Evolutionary conservation across 1,140 invertebrate species (phyloP), one percentile per base, ranked within the genome.

Genomic region (Melanaphis sacchari): DNA sequence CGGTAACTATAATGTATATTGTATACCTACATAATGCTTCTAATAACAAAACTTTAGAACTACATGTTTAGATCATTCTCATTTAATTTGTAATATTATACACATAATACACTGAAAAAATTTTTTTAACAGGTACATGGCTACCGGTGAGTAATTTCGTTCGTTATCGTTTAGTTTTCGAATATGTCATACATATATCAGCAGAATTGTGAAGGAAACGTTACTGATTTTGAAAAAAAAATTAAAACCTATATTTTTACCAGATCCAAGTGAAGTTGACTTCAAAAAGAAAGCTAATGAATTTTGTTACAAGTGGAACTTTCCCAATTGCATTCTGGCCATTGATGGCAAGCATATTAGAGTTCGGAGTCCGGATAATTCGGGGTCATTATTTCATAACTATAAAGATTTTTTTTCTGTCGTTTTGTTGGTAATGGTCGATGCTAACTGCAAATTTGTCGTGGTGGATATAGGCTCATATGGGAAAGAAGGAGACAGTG

Each of bases 401-500:
- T n/a, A n/a, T n/a, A n/a, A n/a, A n/a, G n/a, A n/a, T n/a, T n/a
- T n/a, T n/a, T n/a, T n/a, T n/a, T n/a, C n/a, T n/a, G n/a, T n/a
- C n/a, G n/a, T n/a, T n/a, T n/a, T 59, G 26, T 31, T 59, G 22
- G 54, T 24, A 26, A 59, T 59, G 24, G 54, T 59, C 26, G 54
- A 59, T 59, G 54, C 26, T 26, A 59, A 59, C 26, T 76, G 31
- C 7, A 76, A 76, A 76, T 76, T 76, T n/a, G 31, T 76, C 6
- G 59, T n/a, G 26, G 31, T 76, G 31, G 59, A 76, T 76, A n/a
- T 76, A 31, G 59, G 59, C 1, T 76, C 59, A 6, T 76, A n/a
- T 76, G 59, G 59, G 26, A 76, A 76, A 76, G 59, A 76, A 76
- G 59, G 59, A 76, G 59, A 76, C 59, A n/a, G n/a, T n/a, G 59